Percentiles rank a stretch among this genome's conserved stretches.
These are phyloP conservation scores for Lasiommata megera DNA, from an alignment of 2,888 invertebrate species.

Conservation along the genomic window DNA sequence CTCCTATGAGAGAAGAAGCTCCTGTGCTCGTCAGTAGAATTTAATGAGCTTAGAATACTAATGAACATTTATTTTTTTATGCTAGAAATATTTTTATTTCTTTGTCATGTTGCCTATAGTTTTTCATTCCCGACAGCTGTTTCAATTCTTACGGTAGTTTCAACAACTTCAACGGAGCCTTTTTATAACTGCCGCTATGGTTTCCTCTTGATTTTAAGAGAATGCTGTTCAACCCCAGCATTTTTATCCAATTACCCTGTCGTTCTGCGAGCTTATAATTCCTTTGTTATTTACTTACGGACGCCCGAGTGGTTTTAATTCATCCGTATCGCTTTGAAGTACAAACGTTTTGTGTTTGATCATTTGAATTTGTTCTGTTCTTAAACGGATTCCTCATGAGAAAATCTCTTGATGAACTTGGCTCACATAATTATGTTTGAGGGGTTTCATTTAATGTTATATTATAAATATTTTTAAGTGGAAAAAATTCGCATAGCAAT, in stretches of 20 bases:
- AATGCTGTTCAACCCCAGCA: neutral
- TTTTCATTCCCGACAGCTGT: too few species aligned
- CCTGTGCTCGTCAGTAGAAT: too few species aligned
- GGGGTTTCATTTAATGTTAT: neutral
- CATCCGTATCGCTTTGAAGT: constrained; percentile 1
- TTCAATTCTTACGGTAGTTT: too few species aligned
- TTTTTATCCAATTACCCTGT: constrained; percentile 2
- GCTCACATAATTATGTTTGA: neutral
- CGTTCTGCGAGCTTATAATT: neutral
- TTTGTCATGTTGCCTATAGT: too few species aligned
- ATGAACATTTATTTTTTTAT: too few species aligned
- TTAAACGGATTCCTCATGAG: neutral
- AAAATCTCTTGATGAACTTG: neutral
- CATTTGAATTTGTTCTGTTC: neutral
- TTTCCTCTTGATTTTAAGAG: constrained; percentile 4
- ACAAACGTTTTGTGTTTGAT: constrained; percentile 5
- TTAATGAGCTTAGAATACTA: too few species aligned
- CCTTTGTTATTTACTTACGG: constrained; percentile 2
- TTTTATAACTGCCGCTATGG: neutral
- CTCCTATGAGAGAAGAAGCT: too few species aligned
- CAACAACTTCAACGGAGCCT: too few species aligned
- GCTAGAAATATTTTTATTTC: too few species aligned
- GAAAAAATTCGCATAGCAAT: too few species aligned
- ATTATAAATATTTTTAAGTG: too few species aligned
- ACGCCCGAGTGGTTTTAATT: constrained; percentile 5